Conservation (phyloP, 2,888 invertebrate species). For the Mylabris sibirica region DNA sequence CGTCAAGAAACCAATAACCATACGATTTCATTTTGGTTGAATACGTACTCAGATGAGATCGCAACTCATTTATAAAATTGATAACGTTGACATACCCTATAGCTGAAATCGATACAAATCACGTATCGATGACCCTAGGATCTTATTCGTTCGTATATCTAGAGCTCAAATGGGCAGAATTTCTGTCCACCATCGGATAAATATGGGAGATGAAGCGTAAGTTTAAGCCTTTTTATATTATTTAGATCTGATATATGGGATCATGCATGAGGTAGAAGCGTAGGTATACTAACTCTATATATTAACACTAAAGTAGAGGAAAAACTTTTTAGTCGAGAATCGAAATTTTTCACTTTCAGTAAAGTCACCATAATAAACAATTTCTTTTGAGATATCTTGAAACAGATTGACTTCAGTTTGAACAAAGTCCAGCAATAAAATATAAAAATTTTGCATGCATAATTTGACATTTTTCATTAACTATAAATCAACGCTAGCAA, state of each 20-base stretch:
- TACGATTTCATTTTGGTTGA: conserved; percentile 36
- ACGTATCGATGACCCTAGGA: conserved; percentile 32
- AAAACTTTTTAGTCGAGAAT: no score
- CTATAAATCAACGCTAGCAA: conserved; percentile 10
- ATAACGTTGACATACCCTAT: conserved; percentile 38
- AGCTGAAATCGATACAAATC: conserved; percentile 40
- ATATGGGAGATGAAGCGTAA: conserved; percentile 32
- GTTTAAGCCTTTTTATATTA: conserved; percentile 29
- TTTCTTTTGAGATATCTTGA: no score
- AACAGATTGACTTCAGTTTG: no score
- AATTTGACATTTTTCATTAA: conserved; percentile 12
- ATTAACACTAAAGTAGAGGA: neutral
- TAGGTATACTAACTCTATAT: conserved; percentile 16
- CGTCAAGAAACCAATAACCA: conserved; percentile 22
- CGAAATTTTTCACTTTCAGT: neutral
- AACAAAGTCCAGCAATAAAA: no score
- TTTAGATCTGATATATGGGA: conserved; percentile 18
- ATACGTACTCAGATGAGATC: conserved; percentile 39
- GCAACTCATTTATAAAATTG: conserved; percentile 41
- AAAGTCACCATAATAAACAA: no score
- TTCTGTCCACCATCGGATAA: conserved; percentile 19
- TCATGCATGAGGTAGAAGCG: conserved; percentile 22
- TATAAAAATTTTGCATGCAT: conserved; percentile 16
- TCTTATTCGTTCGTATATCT: conserved; percentile 18
- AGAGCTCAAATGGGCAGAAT: conserved; percentile 20